phyloP scores from a whole-genome alignment of 2,888 invertebrate species.

The Macaria liturata region DNA sequence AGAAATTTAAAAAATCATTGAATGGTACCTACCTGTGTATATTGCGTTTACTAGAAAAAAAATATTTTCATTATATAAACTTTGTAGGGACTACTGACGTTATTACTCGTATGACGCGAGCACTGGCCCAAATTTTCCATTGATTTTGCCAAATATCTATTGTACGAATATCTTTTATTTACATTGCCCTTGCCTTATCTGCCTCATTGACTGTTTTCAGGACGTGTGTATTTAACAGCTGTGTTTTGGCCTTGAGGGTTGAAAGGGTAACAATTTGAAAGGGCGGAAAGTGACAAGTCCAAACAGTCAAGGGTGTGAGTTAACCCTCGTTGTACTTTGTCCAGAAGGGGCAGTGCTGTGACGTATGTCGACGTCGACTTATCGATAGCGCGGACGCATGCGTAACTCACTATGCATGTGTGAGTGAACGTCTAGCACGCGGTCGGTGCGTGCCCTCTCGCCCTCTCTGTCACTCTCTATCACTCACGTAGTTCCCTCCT shows the following conservation, averaged over 20 bases:
- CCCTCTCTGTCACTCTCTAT: conserved; percentile 66
- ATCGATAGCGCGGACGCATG: conserved; percentile 69
- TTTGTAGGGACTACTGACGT: neutral
- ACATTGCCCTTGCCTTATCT: no score
- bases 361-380: conserved; percentile 65
- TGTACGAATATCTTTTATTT: no score
- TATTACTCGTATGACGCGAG: conserved; percentile 2
- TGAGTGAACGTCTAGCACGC: conserved; percentile 73
- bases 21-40: no score
- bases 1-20: no score
- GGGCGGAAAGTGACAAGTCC: conserved; percentile 6
- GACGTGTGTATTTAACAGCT: conserved; percentile 1
- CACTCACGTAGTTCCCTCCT: conserved; percentile 52
- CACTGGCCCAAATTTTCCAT: conserved; percentile 1
- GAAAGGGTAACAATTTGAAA: no score
- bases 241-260: conserved; percentile 4
- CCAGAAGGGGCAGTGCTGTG: conserved; percentile 62
- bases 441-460: conserved; percentile 64
- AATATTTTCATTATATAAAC: neutral
- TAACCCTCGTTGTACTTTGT: conserved; percentile 53
- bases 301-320: conserved; percentile 3
- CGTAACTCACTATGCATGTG: conserved; percentile 63
- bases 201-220: neutral
- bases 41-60: no score
- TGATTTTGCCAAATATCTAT: no score